phyloP scores from a whole-genome alignment of 2,888 invertebrate species.

The Brenthis ino region DNA sequence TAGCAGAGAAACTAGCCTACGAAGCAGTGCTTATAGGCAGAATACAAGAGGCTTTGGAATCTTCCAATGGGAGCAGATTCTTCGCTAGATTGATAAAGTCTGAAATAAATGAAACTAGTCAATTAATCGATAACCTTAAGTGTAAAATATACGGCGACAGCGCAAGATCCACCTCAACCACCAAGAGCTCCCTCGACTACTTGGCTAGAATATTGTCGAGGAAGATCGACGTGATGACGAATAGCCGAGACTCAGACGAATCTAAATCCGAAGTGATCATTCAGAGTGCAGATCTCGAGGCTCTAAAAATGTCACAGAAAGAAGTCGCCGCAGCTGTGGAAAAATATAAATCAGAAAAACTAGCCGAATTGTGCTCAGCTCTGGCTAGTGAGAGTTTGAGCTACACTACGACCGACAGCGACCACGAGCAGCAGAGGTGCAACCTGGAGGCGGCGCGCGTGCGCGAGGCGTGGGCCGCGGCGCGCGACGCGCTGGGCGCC shows the following conservation, averaged over 20 bases:
- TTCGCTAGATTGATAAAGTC: constrained; percentile 85
- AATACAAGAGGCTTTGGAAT: constrained; percentile 85
- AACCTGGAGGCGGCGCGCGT: constrained; percentile 85
- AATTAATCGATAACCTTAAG: constrained; percentile 87
- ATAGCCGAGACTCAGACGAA: constrained; percentile 54
- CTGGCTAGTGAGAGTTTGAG: constrained; percentile 87
- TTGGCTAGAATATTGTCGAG: constrained; percentile 89
- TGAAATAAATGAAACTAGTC: constrained; percentile 89
- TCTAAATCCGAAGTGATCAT: constrained; percentile 62
- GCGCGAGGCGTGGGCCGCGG: constrained; percentile 88
- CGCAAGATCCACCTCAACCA: constrained; percentile 62
- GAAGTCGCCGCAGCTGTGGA: constrained; percentile 84
- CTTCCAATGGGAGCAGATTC: constrained; percentile 80
- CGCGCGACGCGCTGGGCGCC: constrained; percentile 88
- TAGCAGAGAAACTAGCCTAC: constrained; percentile 91
- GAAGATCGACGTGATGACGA: constrained; percentile 81
- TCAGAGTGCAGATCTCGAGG: constrained; percentile 76
- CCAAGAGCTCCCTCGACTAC: constrained; percentile 84
- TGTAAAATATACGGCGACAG: constrained; percentile 84
- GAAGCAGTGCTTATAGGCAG: constrained; percentile 88
- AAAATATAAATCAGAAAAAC: constrained; percentile 86
- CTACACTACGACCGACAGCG: constrained; percentile 74
- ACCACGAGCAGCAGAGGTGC: constrained; percentile 65
- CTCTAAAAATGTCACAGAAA: constrained; percentile 80
- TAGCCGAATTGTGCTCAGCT: constrained; percentile 86